Percentiles rank a stretch among this genome's conserved stretches.
phyloP scores from a whole-genome alignment of 2,113 vertebrate genomes.

The Capricornis sumatraensis region DNA sequence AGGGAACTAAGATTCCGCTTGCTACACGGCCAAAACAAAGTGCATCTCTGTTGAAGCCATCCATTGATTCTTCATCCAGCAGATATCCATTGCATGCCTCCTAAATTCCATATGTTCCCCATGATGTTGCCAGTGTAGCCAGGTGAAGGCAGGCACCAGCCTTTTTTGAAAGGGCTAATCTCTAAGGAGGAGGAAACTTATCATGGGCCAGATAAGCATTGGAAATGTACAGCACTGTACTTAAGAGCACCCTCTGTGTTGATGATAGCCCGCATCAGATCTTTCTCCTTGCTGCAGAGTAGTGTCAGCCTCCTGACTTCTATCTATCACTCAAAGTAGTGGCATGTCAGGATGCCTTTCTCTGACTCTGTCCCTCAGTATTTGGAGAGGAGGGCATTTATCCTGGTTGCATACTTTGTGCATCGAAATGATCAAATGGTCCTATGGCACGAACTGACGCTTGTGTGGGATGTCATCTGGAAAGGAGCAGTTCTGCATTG shows the following conservation, averaged over 20 bases:
- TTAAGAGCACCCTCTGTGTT: background rate
- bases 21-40: background rate
- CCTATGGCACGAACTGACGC: rapidly evolving
- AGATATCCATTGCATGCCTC: background rate
- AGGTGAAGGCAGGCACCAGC: background rate
- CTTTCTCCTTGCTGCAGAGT: background rate
- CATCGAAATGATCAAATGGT: background rate
- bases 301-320: background rate
- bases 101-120: background rate
- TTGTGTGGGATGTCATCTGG: rapidly evolving
- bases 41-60: background rate
- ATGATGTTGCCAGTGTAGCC: rapidly evolving
- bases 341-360: background rate
- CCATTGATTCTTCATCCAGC: background rate
- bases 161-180: background rate
- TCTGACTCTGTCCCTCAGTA: background rate
- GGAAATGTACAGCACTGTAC: background rate
- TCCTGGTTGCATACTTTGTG: background rate
- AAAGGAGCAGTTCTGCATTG: background rate
- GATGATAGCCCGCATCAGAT: too few relatives aligned
- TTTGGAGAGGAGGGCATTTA: background rate
- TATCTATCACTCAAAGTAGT: rapidly evolving
- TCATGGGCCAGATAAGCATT: background rate
- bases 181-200: background rate
- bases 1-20: background rate